These are phyloP conservation scores for Oriolus oriolus DNA, from an alignment of 2,113 vertebrate species.

Conservation along the genomic window DNA sequence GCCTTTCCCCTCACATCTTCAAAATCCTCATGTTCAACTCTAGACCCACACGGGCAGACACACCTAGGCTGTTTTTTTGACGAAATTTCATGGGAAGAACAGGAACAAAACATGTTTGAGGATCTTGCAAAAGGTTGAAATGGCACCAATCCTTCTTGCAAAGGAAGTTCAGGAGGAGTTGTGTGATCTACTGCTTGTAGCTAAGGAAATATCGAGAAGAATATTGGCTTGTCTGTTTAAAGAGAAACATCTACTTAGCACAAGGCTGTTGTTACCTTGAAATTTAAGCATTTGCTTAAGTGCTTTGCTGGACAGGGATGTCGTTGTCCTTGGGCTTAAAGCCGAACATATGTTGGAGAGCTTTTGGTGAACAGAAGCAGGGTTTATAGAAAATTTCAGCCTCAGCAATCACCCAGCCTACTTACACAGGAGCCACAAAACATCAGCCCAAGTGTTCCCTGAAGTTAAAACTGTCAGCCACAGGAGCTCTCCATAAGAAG, in stretches of 20 bases:
- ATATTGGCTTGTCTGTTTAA: background rate
- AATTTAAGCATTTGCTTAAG: background rate
- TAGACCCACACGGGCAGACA: background rate
- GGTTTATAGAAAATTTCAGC: background rate
- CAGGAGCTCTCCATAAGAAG: background rate
- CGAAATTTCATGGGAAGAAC: background rate
- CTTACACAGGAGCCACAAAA: background rate
- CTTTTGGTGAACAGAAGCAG: background rate
- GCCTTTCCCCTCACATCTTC: background rate
- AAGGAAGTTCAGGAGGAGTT: background rate
- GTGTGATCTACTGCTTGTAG: background rate
- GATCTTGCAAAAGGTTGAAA: background rate
- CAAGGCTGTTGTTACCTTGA: background rate
- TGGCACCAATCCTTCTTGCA: fast-evolving
- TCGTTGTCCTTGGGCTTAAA: background rate
- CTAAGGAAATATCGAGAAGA: background rate
- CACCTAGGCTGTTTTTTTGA: background rate
- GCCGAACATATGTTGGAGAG: background rate
- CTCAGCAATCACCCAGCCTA: background rate
- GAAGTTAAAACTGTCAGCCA: background rate
- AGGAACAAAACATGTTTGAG: background rate
- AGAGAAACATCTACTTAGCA: background rate
- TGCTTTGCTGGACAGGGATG: background rate
- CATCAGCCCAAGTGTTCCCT: background rate
- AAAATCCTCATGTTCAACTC: background rate